Evolutionary conservation across 2,797 vertebrate genomes (phyloP), one percentile per base, ranked within the genome.

Genomic region (Scolopax bukidnonensis): DNA sequence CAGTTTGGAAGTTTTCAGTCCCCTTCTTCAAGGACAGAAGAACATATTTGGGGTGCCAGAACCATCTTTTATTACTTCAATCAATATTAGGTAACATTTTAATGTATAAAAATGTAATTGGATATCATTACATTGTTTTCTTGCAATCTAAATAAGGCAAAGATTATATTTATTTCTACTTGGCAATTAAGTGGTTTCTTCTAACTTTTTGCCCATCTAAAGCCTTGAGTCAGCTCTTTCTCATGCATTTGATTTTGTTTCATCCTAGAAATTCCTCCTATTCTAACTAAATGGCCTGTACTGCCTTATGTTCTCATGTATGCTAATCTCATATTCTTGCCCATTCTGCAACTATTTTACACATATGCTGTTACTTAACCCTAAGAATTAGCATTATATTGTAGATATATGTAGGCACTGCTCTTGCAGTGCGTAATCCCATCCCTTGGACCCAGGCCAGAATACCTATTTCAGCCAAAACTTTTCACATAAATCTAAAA

Each of bases 21-120:
- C 4, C 13, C 28, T 74, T 81, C 41, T 76, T 89, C 91, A 95
- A 95, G 93, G 90, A 75, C 73, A 90, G 65, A 71, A 71, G 4
- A 70, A 84, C 14, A 9, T 40, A 47, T 76, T 2, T 51, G 27
- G 19, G 40, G 15, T 69, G 9, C 21, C 57, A 69, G 47, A 38
- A 57, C 1, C 9, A 57, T 54, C 4, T 74, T 79, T 84, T 82
- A 65, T 69, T 43, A 38, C 7, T 65, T 54, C 51, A 86, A 59
- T 95, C 83, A 90, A 95, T 96, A 95, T 21, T 78, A 33, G 41
- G 28, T 91, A 87, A 64, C 7, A 32, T 77, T 89, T 94, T 53
- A 68, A 91, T 89, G 73, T 60, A 91, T 81, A 91, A 71, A 95
- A 80, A 36, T 27, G 18, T 45, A 85, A 28, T 20, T 45, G 67